A percentile compares a stretch with the other conserved stretches of the same genome.
Evolutionary conservation across 1,140 invertebrate genomes (phyloP).

Genomic region (Drosophila nannoptera): DNA sequence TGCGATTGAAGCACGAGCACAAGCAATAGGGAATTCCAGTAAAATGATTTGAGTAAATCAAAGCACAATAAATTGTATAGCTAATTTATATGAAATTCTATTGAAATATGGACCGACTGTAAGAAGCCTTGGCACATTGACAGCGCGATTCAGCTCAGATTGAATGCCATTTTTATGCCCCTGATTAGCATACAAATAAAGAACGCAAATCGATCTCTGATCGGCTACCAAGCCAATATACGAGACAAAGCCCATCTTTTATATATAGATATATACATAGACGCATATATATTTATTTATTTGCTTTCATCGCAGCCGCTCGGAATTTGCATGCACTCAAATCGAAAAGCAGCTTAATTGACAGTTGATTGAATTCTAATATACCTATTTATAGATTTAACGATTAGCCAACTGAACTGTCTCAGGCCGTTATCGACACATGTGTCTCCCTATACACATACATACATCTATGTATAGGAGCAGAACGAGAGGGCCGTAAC

Average conservation of each 20-base stretch:
- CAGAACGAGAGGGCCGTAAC: too few relatives aligned
- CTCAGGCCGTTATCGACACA: not conserved
- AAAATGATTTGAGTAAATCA: too few relatives aligned
- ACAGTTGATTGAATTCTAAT: conserved; percentile 68
- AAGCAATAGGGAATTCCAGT: too few relatives aligned
- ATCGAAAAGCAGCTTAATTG: conserved; percentile 47
- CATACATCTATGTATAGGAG: not conserved
- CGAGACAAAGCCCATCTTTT: conserved; percentile 18
- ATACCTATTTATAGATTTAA: conserved; percentile 52
- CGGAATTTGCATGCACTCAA: conserved; percentile 60
- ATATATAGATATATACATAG: not conserved
- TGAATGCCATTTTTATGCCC: conserved; percentile 3
- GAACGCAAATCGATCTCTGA: conserved; percentile 39
- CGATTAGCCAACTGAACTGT: conserved; percentile 51
- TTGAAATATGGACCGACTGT: too few relatives aligned
- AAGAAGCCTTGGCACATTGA: too few relatives aligned
- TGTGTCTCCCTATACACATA: not conserved
- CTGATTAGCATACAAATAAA: conserved; percentile 37
- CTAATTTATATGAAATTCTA: too few relatives aligned
- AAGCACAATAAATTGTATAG: too few relatives aligned
- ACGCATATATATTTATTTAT: conserved; percentile 11
- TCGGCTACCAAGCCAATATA: conserved; percentile 29
- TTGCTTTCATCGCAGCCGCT: conserved; percentile 56
- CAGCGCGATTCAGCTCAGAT: not conserved
- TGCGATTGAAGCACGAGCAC: too few relatives aligned